Conservation (phyloP, 1,140 invertebrate genomes). For the Aphis craccivora region DNA sequence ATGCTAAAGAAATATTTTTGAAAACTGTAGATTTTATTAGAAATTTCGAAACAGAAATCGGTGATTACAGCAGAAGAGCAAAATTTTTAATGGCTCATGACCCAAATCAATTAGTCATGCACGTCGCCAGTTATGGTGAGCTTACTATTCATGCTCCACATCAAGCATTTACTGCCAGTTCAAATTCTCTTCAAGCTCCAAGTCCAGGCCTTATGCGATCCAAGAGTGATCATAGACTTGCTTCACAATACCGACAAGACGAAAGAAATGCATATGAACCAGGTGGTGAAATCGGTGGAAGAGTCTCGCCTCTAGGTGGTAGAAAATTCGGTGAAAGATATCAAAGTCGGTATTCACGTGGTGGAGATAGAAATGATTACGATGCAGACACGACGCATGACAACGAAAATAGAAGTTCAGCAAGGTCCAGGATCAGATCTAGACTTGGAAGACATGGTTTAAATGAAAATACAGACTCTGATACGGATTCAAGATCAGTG, state of each 20-base stretch:
- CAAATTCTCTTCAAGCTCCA: constrained; percentile 69
- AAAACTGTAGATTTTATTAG: constrained; percentile 93
- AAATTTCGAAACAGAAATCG: constrained; percentile 91
- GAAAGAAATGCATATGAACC: constrained; percentile 67
- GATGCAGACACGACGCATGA: constrained; percentile 72
- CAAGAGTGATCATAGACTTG: constrained; percentile 91
- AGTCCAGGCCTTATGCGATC: constrained; percentile 84
- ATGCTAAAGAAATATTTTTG: constrained; percentile 92
- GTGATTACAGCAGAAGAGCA: constrained; percentile 85
- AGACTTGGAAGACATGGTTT: constrained; percentile 75
- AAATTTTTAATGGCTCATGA: constrained; percentile 87
- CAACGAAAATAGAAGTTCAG: constrained; percentile 67
- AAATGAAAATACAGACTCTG: constrained; percentile 68
- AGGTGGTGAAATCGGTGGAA: constrained; percentile 63
- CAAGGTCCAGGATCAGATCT: constrained; percentile 74
- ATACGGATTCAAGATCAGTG: constrained; percentile 72
- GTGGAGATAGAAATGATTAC: constrained; percentile 63
- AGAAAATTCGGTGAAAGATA: constrained; percentile 76
- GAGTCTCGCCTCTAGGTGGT: constrained; percentile 73
- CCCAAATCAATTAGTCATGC: constrained; percentile 85
- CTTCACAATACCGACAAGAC: constrained; percentile 86
- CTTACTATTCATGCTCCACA: constrained; percentile 76
- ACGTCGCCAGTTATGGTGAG: constrained; percentile 83
- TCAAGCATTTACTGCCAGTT: constrained; percentile 63
- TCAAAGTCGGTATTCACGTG: constrained; percentile 42